These are phyloP conservation scores for Psilanteris sp. DNA, from an alignment of 1,140 invertebrate genomes.

Conservation along the genomic window DNA sequence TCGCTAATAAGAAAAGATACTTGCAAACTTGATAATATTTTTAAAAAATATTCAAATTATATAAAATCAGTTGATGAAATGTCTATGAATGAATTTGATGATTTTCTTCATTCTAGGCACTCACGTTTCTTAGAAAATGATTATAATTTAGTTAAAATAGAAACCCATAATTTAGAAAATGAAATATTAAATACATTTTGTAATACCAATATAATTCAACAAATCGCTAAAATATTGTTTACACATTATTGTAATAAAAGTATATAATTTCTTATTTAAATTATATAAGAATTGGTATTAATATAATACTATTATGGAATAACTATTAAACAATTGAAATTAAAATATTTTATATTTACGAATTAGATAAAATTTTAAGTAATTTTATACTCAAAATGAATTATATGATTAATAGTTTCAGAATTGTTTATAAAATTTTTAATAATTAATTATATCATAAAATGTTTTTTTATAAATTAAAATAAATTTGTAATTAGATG, in stretches of 20 bases:
- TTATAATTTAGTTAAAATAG: constrained; percentile 3
- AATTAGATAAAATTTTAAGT: no score
- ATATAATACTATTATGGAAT: no score
- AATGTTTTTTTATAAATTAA: no score
- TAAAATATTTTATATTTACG: no score
- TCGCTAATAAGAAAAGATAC: background rate
- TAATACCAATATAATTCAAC: constrained; percentile 68
- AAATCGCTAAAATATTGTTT: constrained; percentile 19
- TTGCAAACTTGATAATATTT: constrained; percentile 52
- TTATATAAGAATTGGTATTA: no score
- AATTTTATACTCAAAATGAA: no score
- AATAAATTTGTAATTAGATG: no score
- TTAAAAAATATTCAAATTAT: constrained; percentile 59
- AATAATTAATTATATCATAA: no score
- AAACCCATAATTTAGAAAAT: constrained; percentile 56
- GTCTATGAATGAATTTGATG: constrained; percentile 57
- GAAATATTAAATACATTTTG: constrained; percentile 73
- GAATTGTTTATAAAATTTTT: no score
- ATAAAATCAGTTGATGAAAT: constrained; percentile 62
- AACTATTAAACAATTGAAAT: no score
- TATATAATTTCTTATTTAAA: no score
- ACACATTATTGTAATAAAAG: constrained; percentile 5
- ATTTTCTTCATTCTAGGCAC: constrained; percentile 60
- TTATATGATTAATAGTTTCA: no score
- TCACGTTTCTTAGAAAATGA: constrained; percentile 52